These are phyloP conservation scores for Neomonachus schauinslandi DNA, from an alignment of 2,113 vertebrate species.

Conservation along the genomic window DNA sequence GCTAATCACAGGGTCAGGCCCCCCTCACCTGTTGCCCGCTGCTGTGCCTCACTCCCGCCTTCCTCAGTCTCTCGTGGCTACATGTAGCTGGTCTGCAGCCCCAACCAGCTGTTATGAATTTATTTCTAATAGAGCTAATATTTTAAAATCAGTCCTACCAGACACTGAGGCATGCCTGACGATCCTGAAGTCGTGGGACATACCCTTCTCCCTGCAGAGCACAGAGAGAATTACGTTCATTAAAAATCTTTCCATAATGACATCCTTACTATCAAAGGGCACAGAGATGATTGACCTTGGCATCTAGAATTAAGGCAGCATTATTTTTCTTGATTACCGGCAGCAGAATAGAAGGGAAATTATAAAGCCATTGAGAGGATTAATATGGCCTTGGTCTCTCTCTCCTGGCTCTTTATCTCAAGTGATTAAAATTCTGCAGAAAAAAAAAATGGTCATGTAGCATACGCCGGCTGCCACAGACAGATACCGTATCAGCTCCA, in stretches of 20 bases:
- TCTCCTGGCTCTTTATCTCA: constrained; percentile 87
- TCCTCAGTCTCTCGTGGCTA: not conserved
- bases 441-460: constrained; percentile 73
- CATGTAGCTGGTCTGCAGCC: not conserved
- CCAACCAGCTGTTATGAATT: constrained; percentile 60
- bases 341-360: constrained; percentile 84
- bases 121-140: constrained; percentile 52
- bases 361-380: constrained; percentile 90
- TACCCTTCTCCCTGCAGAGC: not conserved
- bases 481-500: constrained; percentile 79
- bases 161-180: not conserved
- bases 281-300: constrained; percentile 84
- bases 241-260: constrained; percentile 75
- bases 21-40: not conserved
- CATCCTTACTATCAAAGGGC: constrained; percentile 78
- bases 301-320: constrained; percentile 80
- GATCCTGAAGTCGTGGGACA: not conserved
- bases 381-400: constrained; percentile 86
- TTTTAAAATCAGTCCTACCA: constrained; percentile 63
- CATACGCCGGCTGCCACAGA: constrained; percentile 81
- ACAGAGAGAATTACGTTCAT: constrained; percentile 58
- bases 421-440: constrained; percentile 87
- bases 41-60: not conserved
- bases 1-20: not conserved
- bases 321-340: constrained; percentile 88